Evolutionary conservation across 2,797 vertebrate genomes (phyloP).

Genomic region (Aselliscus stoliczkanus): DNA sequence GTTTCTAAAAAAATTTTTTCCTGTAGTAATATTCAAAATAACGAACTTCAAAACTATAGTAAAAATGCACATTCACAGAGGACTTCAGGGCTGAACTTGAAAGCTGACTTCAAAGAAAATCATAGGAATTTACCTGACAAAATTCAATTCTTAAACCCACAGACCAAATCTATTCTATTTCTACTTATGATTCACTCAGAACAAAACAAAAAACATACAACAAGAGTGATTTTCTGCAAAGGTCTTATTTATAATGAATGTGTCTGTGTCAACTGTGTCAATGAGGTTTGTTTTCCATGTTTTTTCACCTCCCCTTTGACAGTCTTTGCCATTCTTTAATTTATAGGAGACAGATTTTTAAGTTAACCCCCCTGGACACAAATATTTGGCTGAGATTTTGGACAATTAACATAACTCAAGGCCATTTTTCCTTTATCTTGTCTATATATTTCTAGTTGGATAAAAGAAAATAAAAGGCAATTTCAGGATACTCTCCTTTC

Average conservation of each 20-base stretch:
- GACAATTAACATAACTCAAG: background rate
- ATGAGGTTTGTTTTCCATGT: background rate
- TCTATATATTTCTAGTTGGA: background rate
- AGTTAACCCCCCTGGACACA: background rate
- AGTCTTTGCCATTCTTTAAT: background rate
- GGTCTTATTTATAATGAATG: background rate
- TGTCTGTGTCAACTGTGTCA: no score
- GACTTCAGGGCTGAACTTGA: no score
- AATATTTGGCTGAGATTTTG: background rate
- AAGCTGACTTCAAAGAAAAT: constrained; percentile 10
- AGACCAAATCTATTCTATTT: background rate
- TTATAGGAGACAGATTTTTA: background rate
- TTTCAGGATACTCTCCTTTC: background rate
- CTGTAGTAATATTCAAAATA: constrained; percentile 11
- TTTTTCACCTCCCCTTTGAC: background rate
- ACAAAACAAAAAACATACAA: background rate
- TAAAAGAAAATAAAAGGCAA: background rate
- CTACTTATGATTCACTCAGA: background rate
- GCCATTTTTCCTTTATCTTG: background rate
- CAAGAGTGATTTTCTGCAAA: background rate
- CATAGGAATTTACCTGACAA: background rate
- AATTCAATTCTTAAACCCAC: background rate
- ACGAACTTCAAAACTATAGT: background rate
- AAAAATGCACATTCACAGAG: background rate
- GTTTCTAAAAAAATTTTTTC: background rate